These are phyloP conservation scores for Drosophila miranda DNA, from an alignment of 1,140 invertebrate species.

Conservation along the genomic window DNA sequence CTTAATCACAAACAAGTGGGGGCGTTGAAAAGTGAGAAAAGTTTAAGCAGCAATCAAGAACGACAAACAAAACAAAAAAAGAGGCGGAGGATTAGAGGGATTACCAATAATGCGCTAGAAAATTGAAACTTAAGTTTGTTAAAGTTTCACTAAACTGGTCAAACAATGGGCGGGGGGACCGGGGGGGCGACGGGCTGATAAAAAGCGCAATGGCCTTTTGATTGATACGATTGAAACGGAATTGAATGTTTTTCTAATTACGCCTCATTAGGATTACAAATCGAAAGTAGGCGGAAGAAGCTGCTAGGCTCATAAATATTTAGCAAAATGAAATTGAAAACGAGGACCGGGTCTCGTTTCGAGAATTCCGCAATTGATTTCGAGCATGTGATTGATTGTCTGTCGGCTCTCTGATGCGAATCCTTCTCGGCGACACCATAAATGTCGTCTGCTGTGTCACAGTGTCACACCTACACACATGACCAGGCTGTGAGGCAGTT, in stretches of 20 bases:
- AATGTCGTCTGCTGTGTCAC: slow-evolving; percentile 71
- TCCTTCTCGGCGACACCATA: slow-evolving; percentile 72
- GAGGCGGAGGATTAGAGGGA: slow-evolving; percentile 19
- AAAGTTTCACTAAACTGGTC: slow-evolving; percentile 52
- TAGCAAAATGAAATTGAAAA: slow-evolving; percentile 63
- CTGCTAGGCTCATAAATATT: slow-evolving; percentile 66
- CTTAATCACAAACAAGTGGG: slow-evolving; percentile 58
- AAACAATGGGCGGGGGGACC: not conserved
- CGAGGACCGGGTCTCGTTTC: slow-evolving; percentile 49
- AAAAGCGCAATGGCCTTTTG: slow-evolving; percentile 32
- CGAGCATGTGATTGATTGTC: slow-evolving; percentile 73
- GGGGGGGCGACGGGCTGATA: slow-evolving; percentile 7
- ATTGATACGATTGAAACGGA: slow-evolving; percentile 57
- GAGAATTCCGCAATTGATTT: slow-evolving; percentile 60
- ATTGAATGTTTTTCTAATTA: slow-evolving; percentile 75
- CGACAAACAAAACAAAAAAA: slow-evolving; percentile 35
- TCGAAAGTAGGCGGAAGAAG: slow-evolving; percentile 1
- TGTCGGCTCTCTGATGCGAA: slow-evolving; percentile 41
- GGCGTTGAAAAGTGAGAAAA: slow-evolving; percentile 36
- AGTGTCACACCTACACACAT: slow-evolving; percentile 59
- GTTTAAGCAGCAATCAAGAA: slow-evolving; percentile 58
- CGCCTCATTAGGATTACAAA: slow-evolving; percentile 70
- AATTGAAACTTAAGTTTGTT: slow-evolving; percentile 64
- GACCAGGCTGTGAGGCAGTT: slow-evolving; percentile 10
- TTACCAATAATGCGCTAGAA: slow-evolving; percentile 40